These are phyloP conservation scores for Heliconius cydno DNA, from an alignment of 2,888 invertebrate genomes.

Conservation along the genomic window DNA sequence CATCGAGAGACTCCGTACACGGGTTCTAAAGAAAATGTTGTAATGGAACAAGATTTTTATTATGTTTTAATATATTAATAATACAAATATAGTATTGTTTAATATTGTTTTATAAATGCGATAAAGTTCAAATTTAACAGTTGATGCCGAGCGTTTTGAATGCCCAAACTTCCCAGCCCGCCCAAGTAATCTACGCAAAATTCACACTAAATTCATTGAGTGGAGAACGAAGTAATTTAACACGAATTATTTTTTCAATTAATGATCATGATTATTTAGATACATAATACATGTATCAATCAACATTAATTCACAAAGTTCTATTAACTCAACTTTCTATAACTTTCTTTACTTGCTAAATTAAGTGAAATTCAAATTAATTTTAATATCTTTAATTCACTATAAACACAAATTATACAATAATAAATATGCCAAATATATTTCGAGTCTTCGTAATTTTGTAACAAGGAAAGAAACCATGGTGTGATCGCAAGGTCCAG, in stretches of 20 bases:
- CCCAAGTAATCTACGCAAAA: background rate
- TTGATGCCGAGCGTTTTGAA: background rate
- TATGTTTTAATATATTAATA: too few relatives aligned
- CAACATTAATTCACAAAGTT: background rate
- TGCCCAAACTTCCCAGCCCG: too few relatives aligned
- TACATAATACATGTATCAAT: background rate
- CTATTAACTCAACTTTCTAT: background rate
- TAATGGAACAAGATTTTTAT: background rate
- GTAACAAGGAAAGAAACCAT: background rate
- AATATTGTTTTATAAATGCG: too few relatives aligned
- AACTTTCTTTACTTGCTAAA: background rate
- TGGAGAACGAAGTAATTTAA: background rate
- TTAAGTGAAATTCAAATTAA: background rate
- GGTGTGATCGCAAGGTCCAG: background rate
- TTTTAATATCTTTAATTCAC: background rate
- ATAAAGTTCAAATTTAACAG: background rate
- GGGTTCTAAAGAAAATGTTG: constrained; percentile 12
- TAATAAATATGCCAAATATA: background rate
- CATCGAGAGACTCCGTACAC: constrained; percentile 47
- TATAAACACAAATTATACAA: background rate
- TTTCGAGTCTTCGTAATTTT: background rate
- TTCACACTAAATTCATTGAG: background rate
- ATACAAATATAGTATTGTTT: too few relatives aligned
- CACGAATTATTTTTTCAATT: background rate
- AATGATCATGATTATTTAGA: background rate